phyloP scores from a whole-genome alignment of 2,113 vertebrate genomes.

The Prunella himalayana region DNA sequence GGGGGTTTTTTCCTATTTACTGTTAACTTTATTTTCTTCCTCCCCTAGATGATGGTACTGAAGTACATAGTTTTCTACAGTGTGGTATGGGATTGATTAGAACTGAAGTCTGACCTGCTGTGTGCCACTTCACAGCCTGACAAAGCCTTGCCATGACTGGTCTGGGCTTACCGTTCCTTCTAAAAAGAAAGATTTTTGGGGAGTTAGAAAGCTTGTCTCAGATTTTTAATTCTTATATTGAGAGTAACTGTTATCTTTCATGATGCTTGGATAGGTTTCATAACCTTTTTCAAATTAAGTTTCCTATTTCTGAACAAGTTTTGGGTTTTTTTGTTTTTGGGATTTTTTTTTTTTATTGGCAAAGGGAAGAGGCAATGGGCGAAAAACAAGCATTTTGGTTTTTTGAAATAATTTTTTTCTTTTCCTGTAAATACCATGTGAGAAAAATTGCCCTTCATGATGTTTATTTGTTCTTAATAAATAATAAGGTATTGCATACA shows the following conservation, averaged over 20 bases:
- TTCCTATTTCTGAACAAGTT: neutral
- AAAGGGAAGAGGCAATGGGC: accelerated
- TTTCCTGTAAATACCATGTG: neutral
- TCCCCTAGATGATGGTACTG: neutral
- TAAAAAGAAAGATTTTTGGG: neutral
- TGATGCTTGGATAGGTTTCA: neutral
- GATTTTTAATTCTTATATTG: neutral
- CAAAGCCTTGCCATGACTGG: neutral
- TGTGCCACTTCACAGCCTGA: neutral
- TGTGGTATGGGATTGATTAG: neutral
- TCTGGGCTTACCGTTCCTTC: neutral
- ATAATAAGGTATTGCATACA: neutral
- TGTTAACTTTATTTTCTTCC: neutral
- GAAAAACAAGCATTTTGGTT: accelerated
- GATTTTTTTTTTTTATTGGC: too few species aligned
- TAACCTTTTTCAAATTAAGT: neutral
- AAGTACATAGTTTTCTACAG: neutral
- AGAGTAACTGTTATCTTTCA: neutral
- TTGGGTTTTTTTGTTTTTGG: too few species aligned
- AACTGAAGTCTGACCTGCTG: neutral
- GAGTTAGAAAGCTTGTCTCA: neutral
- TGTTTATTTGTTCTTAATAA: neutral
- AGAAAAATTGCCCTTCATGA: neutral
- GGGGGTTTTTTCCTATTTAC: neutral
- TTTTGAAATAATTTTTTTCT: neutral